phyloP scores from a whole-genome alignment of 2,113 vertebrate species.

The Boulengeromyrus knoepffleri region DNA sequence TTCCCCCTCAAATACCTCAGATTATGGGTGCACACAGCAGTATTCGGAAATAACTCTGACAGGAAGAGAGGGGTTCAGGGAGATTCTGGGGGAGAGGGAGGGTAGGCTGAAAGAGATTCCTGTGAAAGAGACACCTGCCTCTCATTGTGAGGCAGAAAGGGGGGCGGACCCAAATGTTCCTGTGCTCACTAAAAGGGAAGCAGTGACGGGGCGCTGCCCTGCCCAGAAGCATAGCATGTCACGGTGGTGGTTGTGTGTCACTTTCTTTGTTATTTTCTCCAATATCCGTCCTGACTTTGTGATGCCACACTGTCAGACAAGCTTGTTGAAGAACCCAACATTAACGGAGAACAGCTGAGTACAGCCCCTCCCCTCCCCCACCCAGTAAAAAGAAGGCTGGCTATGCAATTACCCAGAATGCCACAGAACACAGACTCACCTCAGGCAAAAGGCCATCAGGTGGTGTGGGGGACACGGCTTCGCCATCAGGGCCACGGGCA shows the following conservation, averaged over 20 bases:
- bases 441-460: constrained; percentile 68
- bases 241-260: not conserved
- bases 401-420: not conserved
- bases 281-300: not conserved
- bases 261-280: not conserved
- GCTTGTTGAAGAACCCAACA: not conserved
- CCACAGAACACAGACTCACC: constrained; percentile 57
- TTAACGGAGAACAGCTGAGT: not conserved
- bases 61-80: not conserved
- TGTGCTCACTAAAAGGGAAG: not conserved
- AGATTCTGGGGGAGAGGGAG: not conserved
- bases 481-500: constrained; percentile 70
- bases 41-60: not conserved
- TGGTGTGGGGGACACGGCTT: constrained; percentile 70
- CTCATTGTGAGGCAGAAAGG: not conserved
- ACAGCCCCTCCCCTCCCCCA: not conserved
- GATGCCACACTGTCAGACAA: not conserved
- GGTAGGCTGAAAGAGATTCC: not conserved
- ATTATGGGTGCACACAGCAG: not conserved
- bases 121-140: not conserved
- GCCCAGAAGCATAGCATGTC: not conserved
- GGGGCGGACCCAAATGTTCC: not conserved
- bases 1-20: not conserved
- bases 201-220: not conserved
- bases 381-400: constrained; percentile 1